Percentiles rank a stretch among this genome's conserved stretches.
Evolutionary conservation across 2,113 vertebrate genomes (phyloP).

Genomic region (Lipotes vexillifer): DNA sequence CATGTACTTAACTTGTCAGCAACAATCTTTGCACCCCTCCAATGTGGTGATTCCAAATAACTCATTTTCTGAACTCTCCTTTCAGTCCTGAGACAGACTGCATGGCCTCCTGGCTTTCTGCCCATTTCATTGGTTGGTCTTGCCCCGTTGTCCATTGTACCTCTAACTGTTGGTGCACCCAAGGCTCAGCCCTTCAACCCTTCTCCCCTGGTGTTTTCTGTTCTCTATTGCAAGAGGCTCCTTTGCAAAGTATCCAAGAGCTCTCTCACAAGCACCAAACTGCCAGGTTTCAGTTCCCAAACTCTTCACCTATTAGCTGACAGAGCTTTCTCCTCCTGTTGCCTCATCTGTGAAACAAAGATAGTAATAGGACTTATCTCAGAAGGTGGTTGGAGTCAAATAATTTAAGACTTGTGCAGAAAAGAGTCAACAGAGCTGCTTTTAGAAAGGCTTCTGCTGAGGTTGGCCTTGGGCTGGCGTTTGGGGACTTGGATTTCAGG

Average conservation of each 20-base stretch:
- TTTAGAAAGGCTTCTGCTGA: not conserved
- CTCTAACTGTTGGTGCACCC: not conserved
- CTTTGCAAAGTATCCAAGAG: not conserved
- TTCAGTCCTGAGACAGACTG: not conserved
- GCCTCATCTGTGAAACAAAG: not conserved
- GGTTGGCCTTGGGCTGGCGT: not conserved
- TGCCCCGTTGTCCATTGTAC: not conserved
- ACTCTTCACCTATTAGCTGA: not conserved
- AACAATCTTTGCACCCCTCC: not conserved
- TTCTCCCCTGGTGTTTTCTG: not conserved
- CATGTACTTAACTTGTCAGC: not conserved
- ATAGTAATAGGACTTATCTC: not conserved
- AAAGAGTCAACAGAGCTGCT: not conserved
- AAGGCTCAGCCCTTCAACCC: not conserved
- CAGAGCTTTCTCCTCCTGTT: not conserved
- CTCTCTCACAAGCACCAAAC: not conserved
- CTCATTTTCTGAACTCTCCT: not conserved
- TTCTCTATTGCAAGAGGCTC: not conserved
- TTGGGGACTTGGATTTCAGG: not conserved
- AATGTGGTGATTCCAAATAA: not conserved
- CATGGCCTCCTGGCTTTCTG: not conserved
- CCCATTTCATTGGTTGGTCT: not conserved
- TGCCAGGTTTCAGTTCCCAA: not conserved
- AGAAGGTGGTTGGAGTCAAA: not conserved
- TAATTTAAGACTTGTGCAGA: not conserved